Base-by-base conservation (phyloP, 2,113 vertebrate species). In the Orycteropus afer region DNA sequence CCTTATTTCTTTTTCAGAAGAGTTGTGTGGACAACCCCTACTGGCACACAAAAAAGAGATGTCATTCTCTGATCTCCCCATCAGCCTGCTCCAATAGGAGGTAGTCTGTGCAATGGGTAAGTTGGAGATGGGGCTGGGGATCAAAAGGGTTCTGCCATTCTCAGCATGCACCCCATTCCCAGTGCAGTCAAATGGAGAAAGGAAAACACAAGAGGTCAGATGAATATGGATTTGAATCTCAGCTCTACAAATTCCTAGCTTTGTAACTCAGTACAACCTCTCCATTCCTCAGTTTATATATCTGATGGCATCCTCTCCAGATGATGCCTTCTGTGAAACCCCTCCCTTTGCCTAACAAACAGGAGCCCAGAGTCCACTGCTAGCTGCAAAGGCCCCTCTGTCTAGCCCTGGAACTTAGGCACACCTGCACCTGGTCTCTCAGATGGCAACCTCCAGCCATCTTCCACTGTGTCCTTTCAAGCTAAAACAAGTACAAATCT, bases 361-460 rank as follows among this genome's bases (percentile, higher is more conserved):
- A 2, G 20, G 65, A 42, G 17, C 20, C 25, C 49, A 53, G 40
- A 22, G 9, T 10, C 80, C 55, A 8, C 1, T 1, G 27, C n/a
- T 6, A 2, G 15, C 34, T 8, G 22, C 23, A 49, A 25, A 74
- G 17, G 4, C 2, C 22, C 40, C 51, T 17, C 32, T 0, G 29
- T 37, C 11, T 55, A 55, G 29, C 22, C 78, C 8, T 2, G 9
- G 81, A 49, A 11, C 37, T 25, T 27, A 25, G 55, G 14, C 59
- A 42, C 29, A 22, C 20, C 10, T 32, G 2, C 0, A 0, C 47
- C 78, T 2, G 1, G 53, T 27, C 27, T n/a, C 23, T 14, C 40
- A 15, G 8, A 34, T 2, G n/a, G 11, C 0, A 2, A 5, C 11
- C 40, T 20, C 0, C 8, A 71, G 14, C 23, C 20, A 25, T 47